Evolutionary conservation across 2,888 invertebrate genomes (phyloP), one percentile per base, ranked within the genome.

Genomic region (Eilema depressum): DNA sequence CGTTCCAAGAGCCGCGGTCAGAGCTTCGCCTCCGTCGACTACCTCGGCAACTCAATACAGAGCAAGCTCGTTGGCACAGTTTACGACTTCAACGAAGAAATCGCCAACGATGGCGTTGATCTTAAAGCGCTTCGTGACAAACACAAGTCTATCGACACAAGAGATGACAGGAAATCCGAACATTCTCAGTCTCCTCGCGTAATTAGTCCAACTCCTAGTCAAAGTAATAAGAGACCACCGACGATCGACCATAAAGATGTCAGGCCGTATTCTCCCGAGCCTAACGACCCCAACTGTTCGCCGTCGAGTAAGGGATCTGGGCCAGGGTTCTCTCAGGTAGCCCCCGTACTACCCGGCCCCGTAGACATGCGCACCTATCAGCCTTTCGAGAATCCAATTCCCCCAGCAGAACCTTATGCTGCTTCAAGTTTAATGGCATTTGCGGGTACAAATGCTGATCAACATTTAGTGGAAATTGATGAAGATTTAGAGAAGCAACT

Each of bases 311-410:
- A 83, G 67, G 78, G 79, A 23, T 78, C 86, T 62, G 88, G 86
- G 0, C 77, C 89, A 37, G 89, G 88, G 25, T 92, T 93, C 74
- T 91, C 96, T 63, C 96, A 96, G 64, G 97, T 97, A 11, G 96
- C 96, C 78, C 97, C 98, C 0, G 96, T 98, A 66, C 90, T 98
- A 75, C 98, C 98, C 0, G 98, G 98, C 2, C 98, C 98, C 0
- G 98, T 98, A 0, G 98, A 98, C 88, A 98, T 98, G 98, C 96
- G 98, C 68, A 98, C 98, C 0, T 98, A 98, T 88, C 97, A 97
- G 85, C 93, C 96, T 1, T 95, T 96, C 73, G 97, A 97, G 75
- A 95, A 96, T 33, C 96, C 96, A 71, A 93, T 94, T 3, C 96
- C 96, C 63, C 90, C 95, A 0, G 93, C 93, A 8, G 97, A 97